Conservation (phyloP, 2,113 vertebrate genomes). For the Nesoenas mayeri region DNA sequence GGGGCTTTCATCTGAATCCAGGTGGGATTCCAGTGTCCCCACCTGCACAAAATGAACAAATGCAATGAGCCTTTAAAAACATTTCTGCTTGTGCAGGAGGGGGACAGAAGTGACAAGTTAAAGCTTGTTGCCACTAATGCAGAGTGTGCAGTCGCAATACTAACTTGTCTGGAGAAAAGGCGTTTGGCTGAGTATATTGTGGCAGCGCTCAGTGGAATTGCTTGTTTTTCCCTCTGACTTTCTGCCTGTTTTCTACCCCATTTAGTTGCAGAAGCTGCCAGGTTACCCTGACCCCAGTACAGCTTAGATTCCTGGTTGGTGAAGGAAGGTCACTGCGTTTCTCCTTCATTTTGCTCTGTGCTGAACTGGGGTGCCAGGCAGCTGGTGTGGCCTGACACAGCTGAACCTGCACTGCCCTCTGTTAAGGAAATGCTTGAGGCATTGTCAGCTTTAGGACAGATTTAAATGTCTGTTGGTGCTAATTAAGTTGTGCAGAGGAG, state of each 20-base stretch:
- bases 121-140: not conserved
- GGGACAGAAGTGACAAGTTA: not conserved
- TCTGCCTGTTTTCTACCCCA: not conserved
- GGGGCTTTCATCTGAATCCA: not conserved
- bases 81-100: not conserved
- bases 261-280: not conserved
- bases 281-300: not conserved
- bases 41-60: not conserved
- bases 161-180: not conserved
- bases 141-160: rapidly evolving
- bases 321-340: not conserved
- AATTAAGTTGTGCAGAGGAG: conserved; percentile 31
- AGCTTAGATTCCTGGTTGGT: not conserved
- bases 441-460: conserved; percentile 20
- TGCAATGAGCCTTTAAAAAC: not conserved
- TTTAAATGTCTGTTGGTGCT: conserved; percentile 2
- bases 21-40: not conserved
- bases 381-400: not conserved
- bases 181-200: not conserved
- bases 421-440: conserved; percentile 27
- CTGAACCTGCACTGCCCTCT: conserved; percentile 13
- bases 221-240: not conserved
- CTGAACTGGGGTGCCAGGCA: not conserved
- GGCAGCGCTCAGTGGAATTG: rapidly evolving
- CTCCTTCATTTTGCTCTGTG: not conserved